Conservation (phyloP, 2,797 vertebrate genomes). For the Cirrhinus mrigala region DNA sequence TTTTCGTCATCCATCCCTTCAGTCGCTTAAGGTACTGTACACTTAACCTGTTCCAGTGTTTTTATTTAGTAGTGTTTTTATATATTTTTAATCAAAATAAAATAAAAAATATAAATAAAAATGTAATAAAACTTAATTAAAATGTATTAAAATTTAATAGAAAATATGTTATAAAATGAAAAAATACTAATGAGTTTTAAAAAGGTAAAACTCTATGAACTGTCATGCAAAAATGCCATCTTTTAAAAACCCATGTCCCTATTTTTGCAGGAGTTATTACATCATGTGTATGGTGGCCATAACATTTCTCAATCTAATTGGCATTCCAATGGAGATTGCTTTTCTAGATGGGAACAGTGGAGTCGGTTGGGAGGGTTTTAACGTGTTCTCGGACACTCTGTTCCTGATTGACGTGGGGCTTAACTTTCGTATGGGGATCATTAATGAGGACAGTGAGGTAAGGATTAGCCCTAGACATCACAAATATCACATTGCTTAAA, state of each 20-base stretch:
- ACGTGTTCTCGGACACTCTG: constrained; percentile 82
- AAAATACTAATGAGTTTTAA: not conserved
- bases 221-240: not conserved
- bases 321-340: constrained; percentile 83
- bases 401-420: constrained; percentile 81
- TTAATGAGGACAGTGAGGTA: constrained; percentile 80
- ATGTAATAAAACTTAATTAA: not conserved
- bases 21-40: constrained; percentile 77
- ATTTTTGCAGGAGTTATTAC: constrained; percentile 78
- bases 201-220: not conserved
- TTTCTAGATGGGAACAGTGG: constrained; percentile 78
- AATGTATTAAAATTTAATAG: too few relatives aligned
- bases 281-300: constrained; percentile 83
- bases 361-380: constrained; percentile 80
- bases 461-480: constrained; percentile 33
- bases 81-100: not conserved
- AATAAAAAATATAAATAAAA: not conserved
- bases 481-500: not conserved
- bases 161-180: not conserved
- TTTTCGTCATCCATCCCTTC: constrained; percentile 84
- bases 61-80: not conserved
- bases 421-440: constrained; percentile 83
- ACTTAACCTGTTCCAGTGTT: not conserved
- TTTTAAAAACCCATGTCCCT: too few relatives aligned
- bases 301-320: constrained; percentile 82